A percentile compares a stretch with the other conserved stretches of the same genome.
Conservation (phyloP, 2,113 vertebrate species). For the Cercopithecus mona region DNA sequence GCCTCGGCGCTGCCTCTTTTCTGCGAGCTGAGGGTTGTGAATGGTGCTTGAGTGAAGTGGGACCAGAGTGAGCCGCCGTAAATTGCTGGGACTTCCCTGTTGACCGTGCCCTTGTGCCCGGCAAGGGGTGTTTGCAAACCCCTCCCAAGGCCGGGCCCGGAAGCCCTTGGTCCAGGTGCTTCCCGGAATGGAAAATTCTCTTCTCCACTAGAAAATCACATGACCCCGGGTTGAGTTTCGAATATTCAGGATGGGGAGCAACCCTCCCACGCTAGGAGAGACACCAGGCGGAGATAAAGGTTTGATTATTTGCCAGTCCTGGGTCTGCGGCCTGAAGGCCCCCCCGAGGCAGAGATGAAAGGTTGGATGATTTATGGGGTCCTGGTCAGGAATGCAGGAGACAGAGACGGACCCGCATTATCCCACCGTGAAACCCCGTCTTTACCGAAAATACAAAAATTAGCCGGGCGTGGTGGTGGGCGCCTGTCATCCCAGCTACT, state of each 20-base stretch:
- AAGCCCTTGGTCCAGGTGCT: neutral
- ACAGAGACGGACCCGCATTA: neutral
- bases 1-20: too few species aligned
- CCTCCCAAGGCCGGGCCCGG: accelerated
- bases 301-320: accelerated
- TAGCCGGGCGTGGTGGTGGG: too few species aligned
- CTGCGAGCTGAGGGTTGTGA: neutral
- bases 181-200: neutral
- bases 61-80: neutral
- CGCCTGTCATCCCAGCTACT: too few species aligned
- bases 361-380: too few species aligned
- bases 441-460: too few species aligned
- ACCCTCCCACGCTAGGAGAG: neutral
- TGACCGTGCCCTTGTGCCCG: too few species aligned
- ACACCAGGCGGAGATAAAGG: neutral
- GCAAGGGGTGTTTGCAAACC: neutral
- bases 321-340: neutral
- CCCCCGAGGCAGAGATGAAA: too few species aligned
- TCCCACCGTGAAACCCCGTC: too few species aligned
- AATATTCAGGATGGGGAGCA: neutral
- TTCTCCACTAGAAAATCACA: neutral
- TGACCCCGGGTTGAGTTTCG: accelerated
- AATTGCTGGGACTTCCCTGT: neutral
- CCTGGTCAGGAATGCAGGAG: neutral
- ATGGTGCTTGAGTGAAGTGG: neutral